Conservation (phyloP, 2,797 vertebrate genomes). For the Cheirogaleus major region DNA sequence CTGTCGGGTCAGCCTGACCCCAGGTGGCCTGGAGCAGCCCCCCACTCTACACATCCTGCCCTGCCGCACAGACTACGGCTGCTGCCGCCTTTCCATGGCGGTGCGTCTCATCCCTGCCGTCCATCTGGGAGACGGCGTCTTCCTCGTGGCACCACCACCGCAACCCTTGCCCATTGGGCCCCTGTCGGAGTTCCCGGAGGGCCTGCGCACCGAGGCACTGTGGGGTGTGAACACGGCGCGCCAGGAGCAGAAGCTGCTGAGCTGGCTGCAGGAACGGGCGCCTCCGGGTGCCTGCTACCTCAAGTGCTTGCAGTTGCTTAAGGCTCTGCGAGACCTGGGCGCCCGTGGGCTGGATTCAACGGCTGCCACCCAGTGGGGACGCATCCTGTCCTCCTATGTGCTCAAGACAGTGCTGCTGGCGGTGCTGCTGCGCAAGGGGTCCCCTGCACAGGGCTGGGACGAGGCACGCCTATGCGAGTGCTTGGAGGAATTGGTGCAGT, state of each 20-base stretch:
- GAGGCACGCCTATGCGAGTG: conserved; percentile 87
- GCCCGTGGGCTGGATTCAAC: conserved; percentile 85
- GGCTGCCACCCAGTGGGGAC: conserved; percentile 86
- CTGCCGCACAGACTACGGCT: conserved; percentile 91
- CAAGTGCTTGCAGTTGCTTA: conserved; percentile 91
- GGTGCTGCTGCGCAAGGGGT: conserved; percentile 82
- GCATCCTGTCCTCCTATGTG: conserved; percentile 88
- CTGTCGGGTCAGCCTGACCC: conserved; percentile 87
- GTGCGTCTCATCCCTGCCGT: conserved; percentile 91
- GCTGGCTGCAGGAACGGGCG: conserved; percentile 88
- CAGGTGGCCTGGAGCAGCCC: conserved; percentile 82
- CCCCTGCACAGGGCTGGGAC: conserved; percentile 86
- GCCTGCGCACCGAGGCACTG: conserved; percentile 71
- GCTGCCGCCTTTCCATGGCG: conserved; percentile 93
- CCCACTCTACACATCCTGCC: conserved; percentile 89
- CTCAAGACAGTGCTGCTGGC: conserved; percentile 90
- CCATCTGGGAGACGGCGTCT: conserved; percentile 88
- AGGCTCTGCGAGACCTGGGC: conserved; percentile 90
- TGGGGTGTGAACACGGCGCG: conserved; percentile 89
- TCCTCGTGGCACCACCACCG: conserved; percentile 83
- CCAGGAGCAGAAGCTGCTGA: conserved; percentile 90
- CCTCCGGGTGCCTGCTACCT: conserved; percentile 90
- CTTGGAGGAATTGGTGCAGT: conserved; percentile 88
- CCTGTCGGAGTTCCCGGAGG: not conserved
- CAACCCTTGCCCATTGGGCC: not conserved